Percentiles rank a stretch among this genome's conserved stretches.
Evolutionary conservation across 2,113 vertebrate genomes (phyloP).

Genomic region (Mirounga angustirostris): DNA sequence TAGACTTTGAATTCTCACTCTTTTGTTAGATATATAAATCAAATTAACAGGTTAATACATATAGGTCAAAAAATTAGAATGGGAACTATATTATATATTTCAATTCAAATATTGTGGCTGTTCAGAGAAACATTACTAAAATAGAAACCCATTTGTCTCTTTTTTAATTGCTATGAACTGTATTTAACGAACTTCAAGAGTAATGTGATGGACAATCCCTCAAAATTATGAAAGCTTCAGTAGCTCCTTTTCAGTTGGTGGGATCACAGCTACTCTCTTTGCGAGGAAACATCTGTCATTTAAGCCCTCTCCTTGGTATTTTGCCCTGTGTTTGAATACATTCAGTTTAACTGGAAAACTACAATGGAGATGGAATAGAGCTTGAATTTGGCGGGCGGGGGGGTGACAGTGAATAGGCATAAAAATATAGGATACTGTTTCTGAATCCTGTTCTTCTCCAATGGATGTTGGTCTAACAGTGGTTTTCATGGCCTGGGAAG

Average conservation of each 20-base stretch:
- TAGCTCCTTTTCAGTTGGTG: not conserved
- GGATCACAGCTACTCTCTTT: not conserved
- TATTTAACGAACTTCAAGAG: not conserved
- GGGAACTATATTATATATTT: not conserved
- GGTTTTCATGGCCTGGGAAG: not conserved
- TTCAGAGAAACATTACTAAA: conserved; percentile 14
- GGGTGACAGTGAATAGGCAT: not conserved
- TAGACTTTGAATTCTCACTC: not conserved
- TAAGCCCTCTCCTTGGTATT: not conserved
- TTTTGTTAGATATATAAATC: not conserved
- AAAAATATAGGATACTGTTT: not conserved
- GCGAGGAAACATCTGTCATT: not conserved
- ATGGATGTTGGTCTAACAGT: not conserved
- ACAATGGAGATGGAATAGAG: not conserved
- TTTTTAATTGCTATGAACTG: not conserved
- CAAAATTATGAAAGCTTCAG: not conserved
- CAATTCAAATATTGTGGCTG: not conserved
- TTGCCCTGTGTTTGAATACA: not conserved
- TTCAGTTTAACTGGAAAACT: not conserved
- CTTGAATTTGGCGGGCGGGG: not conserved
- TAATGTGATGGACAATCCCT: not conserved
- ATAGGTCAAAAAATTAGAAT: not conserved
- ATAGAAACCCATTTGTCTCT: not conserved
- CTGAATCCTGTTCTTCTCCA: not conserved
- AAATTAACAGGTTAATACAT: not conserved